Evolutionary conservation across 2,113 vertebrate species (phyloP).

Genomic region (Electrona antarctica): DNA sequence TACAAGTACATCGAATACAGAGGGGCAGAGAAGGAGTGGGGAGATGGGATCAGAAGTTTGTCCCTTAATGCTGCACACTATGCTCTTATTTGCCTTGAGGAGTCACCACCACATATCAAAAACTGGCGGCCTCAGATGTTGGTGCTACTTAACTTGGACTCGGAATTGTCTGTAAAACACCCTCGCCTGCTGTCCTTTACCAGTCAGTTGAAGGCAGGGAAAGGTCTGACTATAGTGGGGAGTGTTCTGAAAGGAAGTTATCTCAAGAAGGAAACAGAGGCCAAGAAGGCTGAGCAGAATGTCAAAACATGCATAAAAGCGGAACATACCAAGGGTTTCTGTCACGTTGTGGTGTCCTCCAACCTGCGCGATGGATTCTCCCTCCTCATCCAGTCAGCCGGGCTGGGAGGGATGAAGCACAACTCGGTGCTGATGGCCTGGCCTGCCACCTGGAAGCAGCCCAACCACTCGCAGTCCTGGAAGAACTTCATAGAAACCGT

Average conservation of each 20-base stretch:
- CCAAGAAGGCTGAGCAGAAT: slow-evolving; percentile 91
- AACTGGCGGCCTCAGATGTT: slow-evolving; percentile 97
- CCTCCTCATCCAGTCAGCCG: slow-evolving; percentile 93
- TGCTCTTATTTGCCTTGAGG: slow-evolving; percentile 91
- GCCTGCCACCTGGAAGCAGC: slow-evolving; percentile 89
- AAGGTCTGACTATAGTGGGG: slow-evolving; percentile 94
- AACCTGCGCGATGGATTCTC: slow-evolving; percentile 90
- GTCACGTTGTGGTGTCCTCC: slow-evolving; percentile 93
- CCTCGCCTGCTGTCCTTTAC: slow-evolving; percentile 92
- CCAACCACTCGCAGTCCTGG: slow-evolving; percentile 85
- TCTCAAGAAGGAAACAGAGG: slow-evolving; percentile 85
- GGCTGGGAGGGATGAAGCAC: slow-evolving; percentile 96
- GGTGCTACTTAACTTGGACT: slow-evolving; percentile 90
- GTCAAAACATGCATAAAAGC: slow-evolving; percentile 86
- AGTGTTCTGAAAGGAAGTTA: slow-evolving; percentile 91
- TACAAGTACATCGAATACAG: slow-evolving; percentile 99
- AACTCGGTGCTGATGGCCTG: slow-evolving; percentile 94
- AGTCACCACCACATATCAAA: slow-evolving; percentile 93
- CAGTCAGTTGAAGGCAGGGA: slow-evolving; percentile 94
- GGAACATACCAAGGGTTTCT: slow-evolving; percentile 94
- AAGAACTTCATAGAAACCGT: slow-evolving; percentile 95
- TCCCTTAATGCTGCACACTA: slow-evolving; percentile 95
- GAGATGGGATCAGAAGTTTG: slow-evolving; percentile 91
- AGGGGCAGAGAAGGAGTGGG: slow-evolving; percentile 98
- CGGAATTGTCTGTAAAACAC: slow-evolving; percentile 86